These are phyloP conservation scores for Heliopora coerulea DNA, from an alignment of 92 coral and sea anemone genomes.

Conservation along the genomic window DNA sequence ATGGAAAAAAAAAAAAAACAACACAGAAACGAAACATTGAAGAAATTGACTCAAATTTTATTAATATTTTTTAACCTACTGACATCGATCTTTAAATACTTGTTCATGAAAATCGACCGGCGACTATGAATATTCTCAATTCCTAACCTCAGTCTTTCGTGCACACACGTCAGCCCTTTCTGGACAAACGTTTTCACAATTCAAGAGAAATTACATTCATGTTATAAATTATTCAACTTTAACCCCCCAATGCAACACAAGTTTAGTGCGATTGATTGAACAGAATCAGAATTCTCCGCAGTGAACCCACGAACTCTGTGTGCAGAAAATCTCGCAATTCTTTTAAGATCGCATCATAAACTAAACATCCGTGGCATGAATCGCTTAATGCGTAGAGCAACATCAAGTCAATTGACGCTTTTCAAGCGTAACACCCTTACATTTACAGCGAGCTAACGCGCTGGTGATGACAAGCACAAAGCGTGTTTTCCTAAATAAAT, in stretches of 20 bases:
- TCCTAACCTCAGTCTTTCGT: not conserved
- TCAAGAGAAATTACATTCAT: no score
- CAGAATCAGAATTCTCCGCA: no score
- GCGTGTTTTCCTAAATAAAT: not conserved
- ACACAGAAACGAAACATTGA: not conserved
- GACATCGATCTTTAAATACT: slow-evolving; percentile 3
- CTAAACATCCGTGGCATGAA: no score
- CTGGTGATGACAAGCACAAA: not conserved
- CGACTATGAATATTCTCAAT: no score
- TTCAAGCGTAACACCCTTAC: not conserved
- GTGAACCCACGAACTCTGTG: no score
- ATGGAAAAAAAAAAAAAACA: not conserved
- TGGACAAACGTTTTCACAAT: no score
- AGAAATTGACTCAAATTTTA: not conserved
- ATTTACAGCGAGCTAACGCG: not conserved
- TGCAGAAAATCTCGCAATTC: no score
- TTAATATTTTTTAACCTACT: not conserved
- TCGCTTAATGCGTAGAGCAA: no score
- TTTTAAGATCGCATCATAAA: no score
- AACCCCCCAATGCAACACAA: no score
- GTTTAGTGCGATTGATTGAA: no score
- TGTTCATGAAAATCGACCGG: slow-evolving; percentile 34
- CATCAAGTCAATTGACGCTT: not conserved
- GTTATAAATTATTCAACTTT: no score
- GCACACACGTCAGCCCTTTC: not conserved